phyloP scores from a whole-genome alignment of 2,888 invertebrate species.

The Drosophila yooni region DNA sequence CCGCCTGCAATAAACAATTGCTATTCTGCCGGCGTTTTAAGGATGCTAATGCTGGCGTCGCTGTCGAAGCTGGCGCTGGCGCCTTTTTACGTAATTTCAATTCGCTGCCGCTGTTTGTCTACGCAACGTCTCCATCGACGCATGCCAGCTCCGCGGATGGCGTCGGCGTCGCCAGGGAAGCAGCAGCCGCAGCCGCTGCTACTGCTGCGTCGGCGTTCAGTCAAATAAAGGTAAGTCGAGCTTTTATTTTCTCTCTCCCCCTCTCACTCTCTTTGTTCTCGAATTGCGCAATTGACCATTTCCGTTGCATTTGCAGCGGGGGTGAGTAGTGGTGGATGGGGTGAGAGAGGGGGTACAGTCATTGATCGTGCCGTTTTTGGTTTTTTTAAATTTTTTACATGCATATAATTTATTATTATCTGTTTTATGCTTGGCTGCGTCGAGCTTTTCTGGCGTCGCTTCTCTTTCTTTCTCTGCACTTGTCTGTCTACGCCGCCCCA shows the following conservation, averaged over 20 bases:
- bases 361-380: conserved; percentile 56
- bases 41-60: conserved; percentile 54
- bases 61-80: conserved; percentile 47
- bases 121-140: conserved; percentile 81
- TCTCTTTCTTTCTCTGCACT: conserved; percentile 27
- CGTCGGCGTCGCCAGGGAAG: conserved; percentile 80
- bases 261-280: conserved; percentile 48
- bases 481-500: conserved; percentile 26
- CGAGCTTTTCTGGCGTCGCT: conserved; percentile 24
- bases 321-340: too few relatives aligned
- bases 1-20: conserved; percentile 75
- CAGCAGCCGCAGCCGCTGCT: conserved; percentile 64
- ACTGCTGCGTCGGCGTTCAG: conserved; percentile 51
- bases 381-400: conserved; percentile 15
- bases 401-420: conserved; percentile 54
- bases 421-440: conserved; percentile 50
- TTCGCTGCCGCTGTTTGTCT: conserved; percentile 81
- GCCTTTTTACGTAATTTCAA: conserved; percentile 80
- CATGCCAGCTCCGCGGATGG: conserved; percentile 82
- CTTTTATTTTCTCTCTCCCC: conserved; percentile 15
- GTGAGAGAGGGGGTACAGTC: conserved; percentile 6
- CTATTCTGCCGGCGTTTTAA: conserved; percentile 82
- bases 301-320: conserved; percentile 56
- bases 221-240: conserved; percentile 64
- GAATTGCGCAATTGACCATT: conserved; percentile 71